Evolutionary conservation across 2,113 vertebrate species (phyloP).

Genomic region (Alligator sinensis): DNA sequence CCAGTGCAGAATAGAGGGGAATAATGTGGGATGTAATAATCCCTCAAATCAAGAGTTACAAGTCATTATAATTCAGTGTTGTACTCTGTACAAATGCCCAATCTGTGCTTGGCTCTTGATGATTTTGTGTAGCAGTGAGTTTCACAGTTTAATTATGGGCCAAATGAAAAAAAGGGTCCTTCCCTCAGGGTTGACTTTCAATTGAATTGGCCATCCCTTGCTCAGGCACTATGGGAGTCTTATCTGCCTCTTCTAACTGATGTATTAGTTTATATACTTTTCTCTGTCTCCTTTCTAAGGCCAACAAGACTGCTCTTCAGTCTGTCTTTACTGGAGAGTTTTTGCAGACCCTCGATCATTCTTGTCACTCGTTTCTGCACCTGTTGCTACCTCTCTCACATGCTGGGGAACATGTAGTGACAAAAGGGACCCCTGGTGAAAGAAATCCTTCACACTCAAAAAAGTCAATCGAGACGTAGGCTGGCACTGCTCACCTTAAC

Average conservation of each 20-base stretch:
- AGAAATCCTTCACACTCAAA: background rate
- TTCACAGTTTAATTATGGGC: background rate
- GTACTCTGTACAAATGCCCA: background rate
- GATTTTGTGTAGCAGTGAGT: background rate
- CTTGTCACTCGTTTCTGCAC: background rate
- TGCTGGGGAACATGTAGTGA: background rate
- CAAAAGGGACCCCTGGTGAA: background rate
- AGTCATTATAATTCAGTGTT: background rate
- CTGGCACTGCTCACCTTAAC: background rate
- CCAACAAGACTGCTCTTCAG: accelerated
- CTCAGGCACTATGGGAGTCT: background rate
- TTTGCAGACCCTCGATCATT: background rate
- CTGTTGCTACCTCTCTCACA: background rate
- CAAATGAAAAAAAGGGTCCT: background rate
- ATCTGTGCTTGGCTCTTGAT: background rate
- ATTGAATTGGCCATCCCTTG: background rate
- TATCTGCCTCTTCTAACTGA: background rate
- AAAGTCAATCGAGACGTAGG: accelerated
- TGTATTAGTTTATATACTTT: background rate
- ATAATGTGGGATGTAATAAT: background rate
- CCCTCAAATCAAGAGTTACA: background rate
- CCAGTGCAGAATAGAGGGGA: no score
- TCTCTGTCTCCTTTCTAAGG: no score
- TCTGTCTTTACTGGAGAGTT: background rate
- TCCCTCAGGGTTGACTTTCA: background rate